phyloP scores from a whole-genome alignment of 2,797 vertebrate species.

The Halcyon leucocephala region DNA sequence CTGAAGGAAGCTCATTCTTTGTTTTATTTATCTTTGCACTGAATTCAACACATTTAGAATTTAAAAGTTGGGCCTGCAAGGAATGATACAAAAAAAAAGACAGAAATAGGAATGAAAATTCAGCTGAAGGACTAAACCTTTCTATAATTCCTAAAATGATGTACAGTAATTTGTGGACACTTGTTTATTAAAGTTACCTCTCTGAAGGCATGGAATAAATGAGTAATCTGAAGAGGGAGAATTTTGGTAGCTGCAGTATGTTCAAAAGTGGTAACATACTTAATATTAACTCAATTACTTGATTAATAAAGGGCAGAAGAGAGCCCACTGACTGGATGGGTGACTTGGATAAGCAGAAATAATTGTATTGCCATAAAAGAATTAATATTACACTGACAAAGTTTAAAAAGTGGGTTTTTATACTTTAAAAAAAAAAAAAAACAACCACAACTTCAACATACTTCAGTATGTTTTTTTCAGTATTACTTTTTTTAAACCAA shows the following conservation, averaged over 20 bases:
- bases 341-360: slow-evolving; percentile 77
- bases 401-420: slow-evolving; percentile 26
- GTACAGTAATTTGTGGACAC: not conserved
- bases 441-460: not conserved
- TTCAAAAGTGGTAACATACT: slow-evolving; percentile 25
- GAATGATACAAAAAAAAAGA: not conserved
- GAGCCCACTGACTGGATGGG: slow-evolving; percentile 61
- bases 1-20: slow-evolving; percentile 21
- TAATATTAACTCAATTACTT: slow-evolving; percentile 25
- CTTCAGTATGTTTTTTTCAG: not conserved
- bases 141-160: slow-evolving; percentile 24
- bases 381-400: slow-evolving; percentile 19
- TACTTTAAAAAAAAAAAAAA: slow-evolving; percentile 35
- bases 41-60: not conserved
- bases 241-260: slow-evolving; percentile 45
- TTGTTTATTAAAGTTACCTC: slow-evolving; percentile 5
- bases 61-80: not conserved
- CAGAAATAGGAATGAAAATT: slow-evolving; percentile 15
- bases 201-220: slow-evolving; percentile 33
- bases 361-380: slow-evolving; percentile 36
- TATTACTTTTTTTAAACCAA: not conserved
- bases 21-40: slow-evolving; percentile 15
- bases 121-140: slow-evolving; percentile 30
- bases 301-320: slow-evolving; percentile 53
- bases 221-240: slow-evolving; percentile 76